phyloP scores from a whole-genome alignment of 2,888 invertebrate species.

The Agonopterix heracliana region DNA sequence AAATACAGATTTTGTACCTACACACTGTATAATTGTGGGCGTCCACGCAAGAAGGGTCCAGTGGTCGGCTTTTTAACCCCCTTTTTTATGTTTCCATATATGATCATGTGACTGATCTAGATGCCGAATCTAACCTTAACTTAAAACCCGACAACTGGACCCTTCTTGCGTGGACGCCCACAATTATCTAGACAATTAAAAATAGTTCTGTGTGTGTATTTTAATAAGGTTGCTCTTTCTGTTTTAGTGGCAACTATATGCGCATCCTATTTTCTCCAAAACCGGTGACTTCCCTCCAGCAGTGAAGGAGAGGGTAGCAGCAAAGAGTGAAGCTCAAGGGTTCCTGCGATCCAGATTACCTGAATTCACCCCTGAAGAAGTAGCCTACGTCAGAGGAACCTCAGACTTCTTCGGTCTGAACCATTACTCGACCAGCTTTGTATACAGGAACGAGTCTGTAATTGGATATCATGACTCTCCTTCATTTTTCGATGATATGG shows the following conservation, averaged over 20 bases:
- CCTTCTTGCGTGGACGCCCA: no score
- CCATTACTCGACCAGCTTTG: conserved; percentile 75
- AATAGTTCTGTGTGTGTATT: no score
- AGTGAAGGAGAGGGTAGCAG: conserved; percentile 72
- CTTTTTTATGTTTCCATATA: no score
- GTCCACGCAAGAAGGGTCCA: no score
- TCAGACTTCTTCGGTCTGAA: conserved; percentile 84
- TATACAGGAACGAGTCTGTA: conserved; percentile 38
- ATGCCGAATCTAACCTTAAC: no score
- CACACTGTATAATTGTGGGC: no score
- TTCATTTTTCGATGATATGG: conserved; percentile 31
- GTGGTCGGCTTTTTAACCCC: no score
- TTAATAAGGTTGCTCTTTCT: not conserved
- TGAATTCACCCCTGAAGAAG: conserved; percentile 75
- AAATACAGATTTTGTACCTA: no score
- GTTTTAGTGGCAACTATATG: conserved; percentile 71
- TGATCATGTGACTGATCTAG: no score
- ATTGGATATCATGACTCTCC: conserved; percentile 20
- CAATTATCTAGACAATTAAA: no score
- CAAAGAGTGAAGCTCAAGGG: conserved; percentile 75
- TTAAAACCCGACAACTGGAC: no score
- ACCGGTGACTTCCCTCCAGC: conserved; percentile 78
- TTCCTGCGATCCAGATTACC: conserved; percentile 75
- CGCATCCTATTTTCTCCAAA: conserved; percentile 76
- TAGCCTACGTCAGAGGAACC: conserved; percentile 69